Percentiles rank a stretch among this genome's conserved stretches.
These are phyloP conservation scores for Pollachius pollachius DNA, from an alignment of 2,113 vertebrate genomes.

Conservation along the genomic window DNA sequence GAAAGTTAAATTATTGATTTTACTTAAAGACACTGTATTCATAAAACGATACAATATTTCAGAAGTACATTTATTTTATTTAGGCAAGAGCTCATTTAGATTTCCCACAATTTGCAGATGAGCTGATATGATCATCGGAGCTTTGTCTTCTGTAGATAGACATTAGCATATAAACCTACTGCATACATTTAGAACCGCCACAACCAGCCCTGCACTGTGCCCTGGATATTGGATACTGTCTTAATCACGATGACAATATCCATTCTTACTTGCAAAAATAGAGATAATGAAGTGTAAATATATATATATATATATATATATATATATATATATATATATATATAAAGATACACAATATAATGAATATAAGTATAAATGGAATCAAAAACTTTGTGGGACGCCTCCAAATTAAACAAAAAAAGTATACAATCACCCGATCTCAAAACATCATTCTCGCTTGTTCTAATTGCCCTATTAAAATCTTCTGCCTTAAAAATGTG, in stretches of 20 bases:
- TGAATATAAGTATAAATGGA: conserved; percentile 57
- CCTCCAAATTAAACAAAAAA: conserved; percentile 38
- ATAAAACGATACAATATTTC: background rate
- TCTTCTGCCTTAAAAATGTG: conserved; percentile 63
- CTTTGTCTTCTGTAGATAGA: background rate
- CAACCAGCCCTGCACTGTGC: conserved; percentile 19
- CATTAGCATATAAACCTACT: background rate
- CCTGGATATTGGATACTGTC: too few species aligned
- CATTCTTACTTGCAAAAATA: conserved; percentile 1
- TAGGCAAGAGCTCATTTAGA: background rate
- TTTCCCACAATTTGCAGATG: background rate
- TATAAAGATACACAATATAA: conserved; percentile 22
- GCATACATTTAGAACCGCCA: background rate
- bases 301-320: conserved; percentile 15
- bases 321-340: conserved; percentile 21
- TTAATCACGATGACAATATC: too few species aligned
- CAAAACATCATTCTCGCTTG: conserved; percentile 53
- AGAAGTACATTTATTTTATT: background rate
- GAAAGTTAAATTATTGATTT: conserved; percentile 66
- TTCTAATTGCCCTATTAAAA: conserved; percentile 74
- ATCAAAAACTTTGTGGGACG: conserved; percentile 36
- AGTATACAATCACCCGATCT: conserved; percentile 58
- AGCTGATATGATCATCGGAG: background rate
- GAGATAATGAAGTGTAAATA: conserved; percentile 29
- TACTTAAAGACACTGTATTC: conserved; percentile 46